phyloP scores from a whole-genome alignment of 23 tunicate genomes.

The Pegea sp. region DNA sequence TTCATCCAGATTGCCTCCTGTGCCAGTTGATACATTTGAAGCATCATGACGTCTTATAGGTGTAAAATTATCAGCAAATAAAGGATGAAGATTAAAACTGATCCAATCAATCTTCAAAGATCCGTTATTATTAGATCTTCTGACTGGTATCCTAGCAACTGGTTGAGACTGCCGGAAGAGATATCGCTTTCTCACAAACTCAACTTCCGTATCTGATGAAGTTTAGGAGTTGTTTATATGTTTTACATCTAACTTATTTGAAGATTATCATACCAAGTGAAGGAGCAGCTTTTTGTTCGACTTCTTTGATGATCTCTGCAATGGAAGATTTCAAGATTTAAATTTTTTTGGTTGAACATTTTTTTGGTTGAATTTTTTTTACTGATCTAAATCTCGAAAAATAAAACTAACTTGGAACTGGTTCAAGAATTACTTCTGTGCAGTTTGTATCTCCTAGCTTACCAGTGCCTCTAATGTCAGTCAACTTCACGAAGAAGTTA shows the following conservation, averaged over 20 bases:
- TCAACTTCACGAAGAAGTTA: conserved; percentile 21
- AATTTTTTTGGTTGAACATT: no score
- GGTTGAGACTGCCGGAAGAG: conserved; percentile 83
- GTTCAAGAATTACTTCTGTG: conserved; percentile 54
- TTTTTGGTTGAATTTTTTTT: no score
- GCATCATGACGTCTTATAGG: background rate
- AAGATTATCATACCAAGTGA: background rate
- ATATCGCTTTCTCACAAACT: conserved; percentile 72
- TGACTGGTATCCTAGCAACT: conserved; percentile 45
- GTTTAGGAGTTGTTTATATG: background rate
- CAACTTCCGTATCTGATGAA: conserved; percentile 37
- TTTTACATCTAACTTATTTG: background rate
- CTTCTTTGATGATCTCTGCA: background rate
- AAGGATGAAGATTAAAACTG: background rate
- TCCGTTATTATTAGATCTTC: conserved; percentile 37
- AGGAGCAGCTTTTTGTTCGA: background rate
- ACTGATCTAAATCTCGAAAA: no score
- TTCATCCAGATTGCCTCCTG: background rate
- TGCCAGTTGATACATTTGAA: background rate
- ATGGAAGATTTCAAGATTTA: background rate
- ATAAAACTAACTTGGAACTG: conserved; percentile 16
- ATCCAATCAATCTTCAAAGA: conserved; percentile 20
- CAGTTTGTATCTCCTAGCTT: conserved; percentile 9
- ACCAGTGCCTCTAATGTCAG: conserved; percentile 68
- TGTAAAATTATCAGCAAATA: background rate